Percentiles rank a stretch among this genome's conserved stretches.
phyloP scores from a whole-genome alignment of 23 tunicate species.

The Oikopleura vanhoeffeni region DNA sequence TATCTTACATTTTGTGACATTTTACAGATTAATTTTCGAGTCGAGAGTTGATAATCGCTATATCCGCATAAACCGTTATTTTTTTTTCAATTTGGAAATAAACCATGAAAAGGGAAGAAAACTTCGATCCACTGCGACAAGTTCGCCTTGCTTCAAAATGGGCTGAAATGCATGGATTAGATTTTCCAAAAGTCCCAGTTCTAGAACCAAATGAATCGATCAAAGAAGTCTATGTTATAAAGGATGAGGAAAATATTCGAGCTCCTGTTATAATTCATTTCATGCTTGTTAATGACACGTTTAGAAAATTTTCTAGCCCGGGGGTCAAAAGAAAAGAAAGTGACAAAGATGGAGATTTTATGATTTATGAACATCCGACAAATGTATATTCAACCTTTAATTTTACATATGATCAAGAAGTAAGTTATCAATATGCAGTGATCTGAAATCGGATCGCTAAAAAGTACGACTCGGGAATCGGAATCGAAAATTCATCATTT shows the following conservation, averaged over 20 bases:
- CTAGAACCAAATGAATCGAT: slow-evolving; percentile 44
- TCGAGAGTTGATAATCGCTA: too few species aligned
- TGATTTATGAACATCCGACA: slow-evolving; percentile 50
- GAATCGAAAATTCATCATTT: too few species aligned
- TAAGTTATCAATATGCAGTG: too few species aligned
- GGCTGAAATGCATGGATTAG: slow-evolving; percentile 57
- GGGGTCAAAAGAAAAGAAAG: slow-evolving; percentile 47
- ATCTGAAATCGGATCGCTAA: too few species aligned
- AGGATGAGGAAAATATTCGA: slow-evolving; percentile 48
- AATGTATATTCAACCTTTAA: slow-evolving; percentile 78
- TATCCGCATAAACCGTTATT: too few species aligned
- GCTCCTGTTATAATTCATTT: slow-evolving; percentile 89
- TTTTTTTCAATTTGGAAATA: too few species aligned
- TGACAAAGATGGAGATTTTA: slow-evolving; percentile 56
- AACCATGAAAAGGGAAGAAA: too few species aligned
- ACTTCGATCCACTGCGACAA: slow-evolving; percentile 30
- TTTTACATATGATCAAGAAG: slow-evolving; percentile 64
- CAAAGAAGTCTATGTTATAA: slow-evolving; percentile 79
- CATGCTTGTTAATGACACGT: slow-evolving; percentile 39
- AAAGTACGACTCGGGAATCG: too few species aligned
- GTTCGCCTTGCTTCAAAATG: slow-evolving; percentile 86
- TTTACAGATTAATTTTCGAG: too few species aligned
- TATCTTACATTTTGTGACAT: too few species aligned
- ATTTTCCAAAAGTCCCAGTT: slow-evolving; percentile 62
- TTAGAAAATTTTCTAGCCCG: slow-evolving; percentile 45